phyloP scores from a whole-genome alignment of 2,797 vertebrate species.

The Chromis chromis region DNA sequence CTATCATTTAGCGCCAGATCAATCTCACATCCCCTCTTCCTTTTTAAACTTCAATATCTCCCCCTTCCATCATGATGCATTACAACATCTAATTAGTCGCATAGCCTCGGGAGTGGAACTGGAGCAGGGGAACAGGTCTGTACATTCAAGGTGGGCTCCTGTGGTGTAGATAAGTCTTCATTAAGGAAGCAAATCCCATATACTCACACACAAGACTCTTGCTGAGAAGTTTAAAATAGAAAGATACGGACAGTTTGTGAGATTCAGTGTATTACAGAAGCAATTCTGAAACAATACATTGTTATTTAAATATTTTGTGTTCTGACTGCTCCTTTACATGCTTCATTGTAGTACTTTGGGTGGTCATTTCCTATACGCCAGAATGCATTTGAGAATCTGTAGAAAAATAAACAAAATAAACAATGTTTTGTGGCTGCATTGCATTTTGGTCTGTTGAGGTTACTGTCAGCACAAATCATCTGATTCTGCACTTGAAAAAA shows the following conservation, averaged over 20 bases:
- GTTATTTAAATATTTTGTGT: neutral
- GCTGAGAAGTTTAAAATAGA: neutral
- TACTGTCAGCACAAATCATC: too few species aligned
- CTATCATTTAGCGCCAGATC: slow-evolving; percentile 76
- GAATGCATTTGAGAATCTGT: neutral
- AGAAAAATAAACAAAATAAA: too few species aligned
- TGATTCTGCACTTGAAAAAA: neutral
- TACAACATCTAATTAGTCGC: slow-evolving; percentile 72
- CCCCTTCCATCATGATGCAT: slow-evolving; percentile 62
- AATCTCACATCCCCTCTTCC: slow-evolving; percentile 64
- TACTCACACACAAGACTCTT: slow-evolving; percentile 2
- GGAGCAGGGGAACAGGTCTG: slow-evolving; percentile 43
- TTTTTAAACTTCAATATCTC: slow-evolving; percentile 71
- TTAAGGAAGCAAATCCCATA: slow-evolving; percentile 38
- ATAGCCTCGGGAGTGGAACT: slow-evolving; percentile 34
- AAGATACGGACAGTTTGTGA: slow-evolving; percentile 1
- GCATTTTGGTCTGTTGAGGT: neutral
- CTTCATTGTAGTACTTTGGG: neutral
- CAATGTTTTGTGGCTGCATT: neutral
- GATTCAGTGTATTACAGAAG: neutral
- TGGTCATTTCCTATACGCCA: neutral
- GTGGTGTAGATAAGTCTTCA: slow-evolving; percentile 47
- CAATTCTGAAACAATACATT: too few species aligned
- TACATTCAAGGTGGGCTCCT: slow-evolving; percentile 48
- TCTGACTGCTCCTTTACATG: neutral